Base-by-base conservation (phyloP, 2,888 invertebrate species). In the Ormyrus nitidulus region DNA sequence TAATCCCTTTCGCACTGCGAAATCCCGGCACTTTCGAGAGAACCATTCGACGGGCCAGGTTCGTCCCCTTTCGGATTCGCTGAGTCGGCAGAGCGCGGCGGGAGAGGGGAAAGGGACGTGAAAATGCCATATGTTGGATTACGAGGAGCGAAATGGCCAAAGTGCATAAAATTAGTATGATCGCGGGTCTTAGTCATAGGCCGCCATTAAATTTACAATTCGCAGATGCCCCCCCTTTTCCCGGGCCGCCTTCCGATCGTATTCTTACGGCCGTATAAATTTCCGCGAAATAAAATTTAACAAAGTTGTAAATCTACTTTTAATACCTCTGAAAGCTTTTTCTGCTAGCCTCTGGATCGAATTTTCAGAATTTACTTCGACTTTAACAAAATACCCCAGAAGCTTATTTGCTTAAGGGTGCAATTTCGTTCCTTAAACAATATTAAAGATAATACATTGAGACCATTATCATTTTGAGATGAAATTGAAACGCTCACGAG, bases 81-180 rank as follows among this genome's bases (percentile, higher is more conserved):
- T 62, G 58, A 75, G 46, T 66, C 53, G 44, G 58, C 59, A 34
- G 34, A 34, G 34, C 34, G 34, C 11, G 44, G 10, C 4, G 65
- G 13, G 10, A 46, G 19, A 2, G 34, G 3, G 13, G 62, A 46
- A 46, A 62, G 76, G 68, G 72, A 72, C 73, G 69, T 68, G 74
- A 70, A 71, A 70, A 59, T 56, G 81, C 81, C 81, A 81, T 81
- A 81, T 78, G 81, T 72, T 58, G 81, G 78, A 78, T 81, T 81
- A 81, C 77, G 77, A 78, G 61, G 73, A 77, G 73, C 56, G 81
- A 73, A 80, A 77, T 77, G 68, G 80, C 56, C 65, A 80, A 77
- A 75, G 81, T 78, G 81, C 77, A 81, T 81, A 78, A 81, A 78
- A 81, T 81, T 81, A 81, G 77, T 75, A 56, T 71, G 81, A 77